Evolutionary conservation across 2,113 vertebrate genomes (phyloP).

Genomic region (Suncus etruscus): DNA sequence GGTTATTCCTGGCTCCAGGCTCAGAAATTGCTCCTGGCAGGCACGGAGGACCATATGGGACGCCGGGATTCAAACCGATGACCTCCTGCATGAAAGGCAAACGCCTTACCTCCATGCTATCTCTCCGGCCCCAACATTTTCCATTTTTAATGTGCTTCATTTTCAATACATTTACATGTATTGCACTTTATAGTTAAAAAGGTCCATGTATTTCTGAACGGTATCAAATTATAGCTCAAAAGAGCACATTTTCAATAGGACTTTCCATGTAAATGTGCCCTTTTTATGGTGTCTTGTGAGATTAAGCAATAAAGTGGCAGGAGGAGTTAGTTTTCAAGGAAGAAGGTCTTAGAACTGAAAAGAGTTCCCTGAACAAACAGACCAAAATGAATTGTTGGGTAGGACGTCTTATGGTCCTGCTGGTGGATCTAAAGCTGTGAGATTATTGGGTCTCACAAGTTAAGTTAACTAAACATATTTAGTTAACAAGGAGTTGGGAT

Average conservation of each 20-base stretch:
- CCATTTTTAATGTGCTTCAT: constrained; percentile 57
- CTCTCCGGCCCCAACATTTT: constrained; percentile 45
- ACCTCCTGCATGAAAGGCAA: no score
- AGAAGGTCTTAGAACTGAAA: constrained; percentile 69
- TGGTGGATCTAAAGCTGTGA: neutral
- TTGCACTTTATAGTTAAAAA: constrained; percentile 73
- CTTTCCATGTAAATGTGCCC: constrained; percentile 50
- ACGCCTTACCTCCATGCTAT: no score
- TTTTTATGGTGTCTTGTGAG: constrained; percentile 58
- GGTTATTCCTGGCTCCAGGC: no score
- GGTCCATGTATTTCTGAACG: constrained; percentile 64
- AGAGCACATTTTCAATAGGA: constrained; percentile 48
- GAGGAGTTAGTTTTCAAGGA: constrained; percentile 58
- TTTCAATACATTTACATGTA: constrained; percentile 69
- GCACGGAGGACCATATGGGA: no score
- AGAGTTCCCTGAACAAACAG: constrained; percentile 55
- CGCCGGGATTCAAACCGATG: no score
- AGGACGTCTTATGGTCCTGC: constrained; percentile 30
- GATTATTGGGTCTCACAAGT: constrained; percentile 36
- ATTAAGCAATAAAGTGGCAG: constrained; percentile 51
- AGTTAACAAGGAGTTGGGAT: neutral
- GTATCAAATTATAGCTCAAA: constrained; percentile 64
- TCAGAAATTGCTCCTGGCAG: no score
- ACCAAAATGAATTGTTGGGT: constrained; percentile 44
- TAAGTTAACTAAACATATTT: neutral